Evolutionary conservation across 2,797 vertebrate genomes (phyloP).

Genomic region (Anguilla obscura): DNA sequence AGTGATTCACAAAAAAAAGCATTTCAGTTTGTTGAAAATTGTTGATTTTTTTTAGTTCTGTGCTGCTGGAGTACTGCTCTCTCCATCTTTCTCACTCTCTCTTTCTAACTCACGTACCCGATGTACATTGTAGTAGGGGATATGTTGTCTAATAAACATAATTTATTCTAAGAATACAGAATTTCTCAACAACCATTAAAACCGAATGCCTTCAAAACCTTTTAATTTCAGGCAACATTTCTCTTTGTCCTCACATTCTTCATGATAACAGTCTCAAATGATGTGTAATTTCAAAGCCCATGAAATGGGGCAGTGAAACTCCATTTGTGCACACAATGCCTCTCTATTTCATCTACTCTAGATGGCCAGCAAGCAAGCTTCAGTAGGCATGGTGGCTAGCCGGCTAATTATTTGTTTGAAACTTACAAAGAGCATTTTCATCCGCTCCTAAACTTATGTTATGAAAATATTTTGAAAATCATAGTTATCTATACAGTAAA

Average conservation of each 20-base stretch:
- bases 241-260: not conserved
- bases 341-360: not conserved
- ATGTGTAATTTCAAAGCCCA: not conserved
- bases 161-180: not conserved
- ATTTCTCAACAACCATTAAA: not conserved
- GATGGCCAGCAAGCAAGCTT: not conserved
- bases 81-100: not conserved
- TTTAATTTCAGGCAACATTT: not conserved
- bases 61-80: not conserved
- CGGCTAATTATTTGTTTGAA: constrained; percentile 2
- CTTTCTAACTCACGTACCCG: not conserved
- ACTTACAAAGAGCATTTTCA: not conserved
- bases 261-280: not conserved
- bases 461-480: not conserved
- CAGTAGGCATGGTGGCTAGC: not conserved
- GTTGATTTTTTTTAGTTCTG: not conserved
- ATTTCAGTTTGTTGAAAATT: too few species aligned
- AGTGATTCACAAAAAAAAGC: too few species aligned
- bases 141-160: not conserved
- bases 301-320: not conserved
- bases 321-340: not conserved
- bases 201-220: not conserved
- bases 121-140: not conserved
- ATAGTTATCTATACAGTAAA: not conserved
- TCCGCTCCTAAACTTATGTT: not conserved